These are phyloP conservation scores for Tricholaema leucomelas DNA, from an alignment of 2,113 vertebrate species.

Conservation along the genomic window DNA sequence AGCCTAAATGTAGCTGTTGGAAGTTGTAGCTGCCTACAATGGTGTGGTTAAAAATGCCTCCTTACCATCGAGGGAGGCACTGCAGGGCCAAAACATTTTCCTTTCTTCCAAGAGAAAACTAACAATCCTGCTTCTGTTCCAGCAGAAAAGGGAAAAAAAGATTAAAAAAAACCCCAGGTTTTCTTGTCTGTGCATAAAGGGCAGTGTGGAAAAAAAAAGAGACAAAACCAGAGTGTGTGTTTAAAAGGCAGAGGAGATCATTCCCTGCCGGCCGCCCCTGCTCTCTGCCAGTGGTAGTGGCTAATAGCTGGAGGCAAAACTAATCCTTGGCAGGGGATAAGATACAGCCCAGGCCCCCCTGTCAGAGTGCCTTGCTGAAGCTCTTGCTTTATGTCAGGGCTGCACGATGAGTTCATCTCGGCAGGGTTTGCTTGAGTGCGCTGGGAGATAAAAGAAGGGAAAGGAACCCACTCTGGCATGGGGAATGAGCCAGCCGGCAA, in stretches of 20 bases:
- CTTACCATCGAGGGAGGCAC: slow-evolving; percentile 23
- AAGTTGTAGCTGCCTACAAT: slow-evolving; percentile 71
- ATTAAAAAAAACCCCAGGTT: neutral
- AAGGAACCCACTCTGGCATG: neutral
- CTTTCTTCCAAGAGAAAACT: neutral
- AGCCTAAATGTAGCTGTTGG: slow-evolving; percentile 75
- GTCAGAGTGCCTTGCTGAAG: slow-evolving; percentile 63
- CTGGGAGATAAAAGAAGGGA: slow-evolving; percentile 66
- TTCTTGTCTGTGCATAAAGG: slow-evolving; percentile 18
- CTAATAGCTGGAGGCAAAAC: slow-evolving; percentile 80
- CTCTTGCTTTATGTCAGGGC: slow-evolving; percentile 63
- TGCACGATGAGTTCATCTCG: slow-evolving; percentile 73
- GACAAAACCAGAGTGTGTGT: neutral
- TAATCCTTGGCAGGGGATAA: slow-evolving; percentile 81
- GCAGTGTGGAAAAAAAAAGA: neutral
- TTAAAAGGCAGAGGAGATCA: slow-evolving; percentile 23
- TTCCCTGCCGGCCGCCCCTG: slow-evolving; percentile 46
- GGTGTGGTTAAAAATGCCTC: slow-evolving; percentile 74
- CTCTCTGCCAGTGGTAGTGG: slow-evolving; percentile 76
- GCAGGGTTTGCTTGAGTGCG: slow-evolving; percentile 68
- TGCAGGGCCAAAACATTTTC: neutral
- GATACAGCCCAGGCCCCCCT: slow-evolving; percentile 73
- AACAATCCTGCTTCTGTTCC: neutral
- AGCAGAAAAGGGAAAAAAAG: neutral
- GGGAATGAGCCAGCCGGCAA: neutral